Evolutionary conservation across 2,888 invertebrate genomes (phyloP), one percentile per base, ranked within the genome.

Genomic region (Nomada flava): DNA sequence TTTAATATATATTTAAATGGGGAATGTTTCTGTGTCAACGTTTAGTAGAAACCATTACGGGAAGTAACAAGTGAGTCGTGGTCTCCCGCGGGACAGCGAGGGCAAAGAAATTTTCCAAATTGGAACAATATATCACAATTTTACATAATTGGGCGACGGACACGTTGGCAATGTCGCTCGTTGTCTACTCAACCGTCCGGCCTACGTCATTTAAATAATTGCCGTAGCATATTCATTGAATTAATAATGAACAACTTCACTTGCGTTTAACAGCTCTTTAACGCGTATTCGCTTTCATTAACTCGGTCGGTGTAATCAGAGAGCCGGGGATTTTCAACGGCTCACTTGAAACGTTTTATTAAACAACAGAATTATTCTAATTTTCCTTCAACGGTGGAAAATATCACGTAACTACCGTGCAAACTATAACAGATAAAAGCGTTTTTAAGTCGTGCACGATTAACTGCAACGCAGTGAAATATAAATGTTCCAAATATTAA

Each of bases 121-220:
- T 10, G 36, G 44, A 42, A 11, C 36, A 13, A 52, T 67, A 50
- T 74, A 67, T 74, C 57, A 74, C 50, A 65, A 60, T 59, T 67
- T 67, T 59, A 50, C 59, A 60, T 59, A 67, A 74, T 67, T 67
- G 65, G 59, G 52, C 36, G 59, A 67, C 50, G 50, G 74, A 59
- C 60, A 23, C 47, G 57, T 60, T 67, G 74, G 67, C 74, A 52
- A 20, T 59, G 50, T 59, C 53, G 53, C 42, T 23, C 18, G 62
- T 63, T 72, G 62, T 72, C 71, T 62, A 72, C 62, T 71, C 60
- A 71, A 71, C 62, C 53, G 53, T 72, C 71, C 52, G 71, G 18
- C 23, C 53, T 42, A 42, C 52, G 13, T 72, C 71, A 44, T 63
- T 72, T 72, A 72, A 72, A 72, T 72, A 72, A 72, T 63, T 72